Evolutionary conservation across 2,113 vertebrate species (phyloP).

Genomic region (Numida meleagris): DNA sequence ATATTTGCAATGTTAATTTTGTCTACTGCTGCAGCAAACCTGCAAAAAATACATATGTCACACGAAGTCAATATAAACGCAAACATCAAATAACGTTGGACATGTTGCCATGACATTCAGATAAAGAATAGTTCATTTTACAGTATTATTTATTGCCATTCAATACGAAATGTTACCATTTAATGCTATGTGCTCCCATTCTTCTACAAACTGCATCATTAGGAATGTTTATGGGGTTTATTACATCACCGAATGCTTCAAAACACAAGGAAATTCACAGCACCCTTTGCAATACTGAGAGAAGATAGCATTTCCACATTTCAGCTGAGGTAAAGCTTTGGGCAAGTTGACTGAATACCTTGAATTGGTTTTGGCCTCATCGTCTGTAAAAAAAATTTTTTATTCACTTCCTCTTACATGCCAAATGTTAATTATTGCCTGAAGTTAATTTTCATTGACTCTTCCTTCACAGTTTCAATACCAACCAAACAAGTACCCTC

Average conservation of each 20-base stretch:
- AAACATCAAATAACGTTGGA: neutral
- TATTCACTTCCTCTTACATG: neutral
- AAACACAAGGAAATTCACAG: neutral
- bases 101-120: neutral
- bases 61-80: neutral
- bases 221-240: neutral
- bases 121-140: neutral
- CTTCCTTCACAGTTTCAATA: neutral
- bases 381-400: neutral
- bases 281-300: neutral
- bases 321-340: neutral
- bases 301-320: neutral
- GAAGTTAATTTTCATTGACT: neutral
- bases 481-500: neutral
- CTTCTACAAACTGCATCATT: neutral
- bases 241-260: neutral
- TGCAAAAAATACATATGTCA: neutral
- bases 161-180: neutral
- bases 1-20: neutral
- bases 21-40: accelerated
- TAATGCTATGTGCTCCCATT: neutral
- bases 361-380: neutral
- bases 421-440: neutral
- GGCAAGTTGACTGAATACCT: neutral
- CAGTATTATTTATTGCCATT: neutral